phyloP scores from a whole-genome alignment of 2,888 invertebrate genomes.

The Nemoura dubitans region DNA sequence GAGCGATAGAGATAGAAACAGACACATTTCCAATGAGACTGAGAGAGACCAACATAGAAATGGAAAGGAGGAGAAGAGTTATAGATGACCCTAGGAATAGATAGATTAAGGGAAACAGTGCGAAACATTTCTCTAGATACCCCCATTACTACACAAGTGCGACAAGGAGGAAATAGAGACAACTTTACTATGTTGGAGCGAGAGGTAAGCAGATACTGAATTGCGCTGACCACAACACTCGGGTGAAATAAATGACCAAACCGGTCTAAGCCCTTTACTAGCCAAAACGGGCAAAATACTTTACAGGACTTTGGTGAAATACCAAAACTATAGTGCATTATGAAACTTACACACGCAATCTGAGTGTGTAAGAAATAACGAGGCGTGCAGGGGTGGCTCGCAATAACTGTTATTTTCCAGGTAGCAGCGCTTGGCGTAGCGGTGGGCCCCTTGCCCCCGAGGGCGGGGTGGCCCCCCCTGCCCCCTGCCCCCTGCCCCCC shows the following conservation, averaged over 20 bases:
- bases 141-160: slow-evolving; percentile 36
- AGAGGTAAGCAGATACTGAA: slow-evolving; percentile 36
- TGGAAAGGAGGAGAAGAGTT: slow-evolving; percentile 32
- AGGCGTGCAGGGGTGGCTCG: neutral
- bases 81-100: slow-evolving; percentile 40
- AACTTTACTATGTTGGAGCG: slow-evolving; percentile 22
- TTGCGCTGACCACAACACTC: slow-evolving; percentile 39
- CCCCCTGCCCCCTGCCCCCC: too few species aligned
- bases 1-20: slow-evolving; percentile 26
- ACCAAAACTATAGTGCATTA: slow-evolving; percentile 13
- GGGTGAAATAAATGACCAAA: slow-evolving; percentile 38
- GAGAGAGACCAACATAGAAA: slow-evolving; percentile 10
- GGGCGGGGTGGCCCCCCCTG: too few species aligned
- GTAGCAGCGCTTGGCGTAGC: neutral
- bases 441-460: too few species aligned
- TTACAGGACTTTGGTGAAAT: slow-evolving; percentile 9
- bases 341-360: slow-evolving; percentile 1
- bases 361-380: neutral
- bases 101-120: slow-evolving; percentile 41
- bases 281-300: slow-evolving; percentile 29
- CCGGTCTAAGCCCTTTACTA: slow-evolving; percentile 26
- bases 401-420: neutral
- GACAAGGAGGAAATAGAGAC: slow-evolving; percentile 33
- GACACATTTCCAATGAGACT: neutral
- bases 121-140: slow-evolving; percentile 40